Evolutionary conservation across 1,140 invertebrate genomes (phyloP).

Genomic region (Ptiloglossa arizonensis): DNA sequence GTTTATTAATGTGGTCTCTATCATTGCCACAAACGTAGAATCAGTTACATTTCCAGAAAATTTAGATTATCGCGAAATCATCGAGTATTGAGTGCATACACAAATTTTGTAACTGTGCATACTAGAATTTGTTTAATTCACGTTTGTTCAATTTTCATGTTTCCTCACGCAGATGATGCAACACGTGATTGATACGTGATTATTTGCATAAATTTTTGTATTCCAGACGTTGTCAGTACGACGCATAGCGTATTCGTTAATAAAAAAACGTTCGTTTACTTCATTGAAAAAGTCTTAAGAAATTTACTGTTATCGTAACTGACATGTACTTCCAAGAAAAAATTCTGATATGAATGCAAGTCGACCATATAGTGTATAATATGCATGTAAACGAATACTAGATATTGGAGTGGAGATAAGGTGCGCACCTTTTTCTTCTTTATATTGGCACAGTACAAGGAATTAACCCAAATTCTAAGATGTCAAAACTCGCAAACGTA

Average conservation of each 20-base stretch:
- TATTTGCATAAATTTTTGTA: not conserved
- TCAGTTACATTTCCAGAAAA: slow-evolving; percentile 55
- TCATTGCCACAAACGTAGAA: not conserved
- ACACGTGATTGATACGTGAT: not conserved
- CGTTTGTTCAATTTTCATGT: not conserved
- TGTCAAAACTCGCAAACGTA: not conserved
- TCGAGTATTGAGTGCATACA: not conserved
- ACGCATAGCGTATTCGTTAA: not conserved
- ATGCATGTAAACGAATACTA: not conserved
- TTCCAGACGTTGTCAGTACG: not conserved
- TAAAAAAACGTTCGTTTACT: not conserved
- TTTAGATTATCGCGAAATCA: slow-evolving; percentile 40
- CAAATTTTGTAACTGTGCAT: not conserved
- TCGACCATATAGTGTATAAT: not conserved
- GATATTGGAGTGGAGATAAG: not conserved
- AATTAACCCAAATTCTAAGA: not conserved
- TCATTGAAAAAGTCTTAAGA: not conserved
- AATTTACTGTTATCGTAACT: not conserved
- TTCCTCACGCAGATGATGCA: too few relatives aligned
- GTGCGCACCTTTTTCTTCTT: not conserved
- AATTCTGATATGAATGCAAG: not conserved
- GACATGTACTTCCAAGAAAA: not conserved
- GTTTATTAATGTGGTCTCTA: slow-evolving; percentile 17
- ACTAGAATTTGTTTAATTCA: not conserved
- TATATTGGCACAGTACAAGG: not conserved